A percentile compares a stretch with the other conserved stretches of the same genome.
Evolutionary conservation across 2,113 vertebrate genomes (phyloP).

Genomic region (Thunnus maccoyii): DNA sequence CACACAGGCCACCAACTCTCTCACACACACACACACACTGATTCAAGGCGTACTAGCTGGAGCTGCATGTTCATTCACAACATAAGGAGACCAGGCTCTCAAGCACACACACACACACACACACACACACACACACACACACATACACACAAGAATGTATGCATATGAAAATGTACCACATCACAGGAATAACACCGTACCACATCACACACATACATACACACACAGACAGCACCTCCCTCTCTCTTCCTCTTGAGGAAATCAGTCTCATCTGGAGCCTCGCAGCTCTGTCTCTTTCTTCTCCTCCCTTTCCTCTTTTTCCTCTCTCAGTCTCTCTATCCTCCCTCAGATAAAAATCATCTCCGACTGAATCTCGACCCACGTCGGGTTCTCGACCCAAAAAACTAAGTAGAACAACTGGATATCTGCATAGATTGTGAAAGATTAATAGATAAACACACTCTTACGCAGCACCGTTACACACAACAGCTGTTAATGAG

Average conservation of each 20-base stretch:
- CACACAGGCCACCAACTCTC: background rate
- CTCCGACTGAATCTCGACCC: background rate
- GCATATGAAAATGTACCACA: constrained; percentile 44
- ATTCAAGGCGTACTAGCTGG: background rate
- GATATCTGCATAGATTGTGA: background rate
- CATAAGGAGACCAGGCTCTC: background rate
- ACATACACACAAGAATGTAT: background rate
- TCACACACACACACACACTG: background rate
- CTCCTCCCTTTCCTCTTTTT: too few species aligned
- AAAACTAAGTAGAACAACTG: background rate
- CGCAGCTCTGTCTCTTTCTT: background rate
- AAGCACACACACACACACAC: background rate
- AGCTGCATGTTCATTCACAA: background rate
- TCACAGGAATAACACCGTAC: constrained; percentile 26
- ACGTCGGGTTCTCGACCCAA: background rate
- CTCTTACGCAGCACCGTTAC: too few species aligned
- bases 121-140: background rate
- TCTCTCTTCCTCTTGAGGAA: constrained; percentile 33
- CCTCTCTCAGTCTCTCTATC: background rate
- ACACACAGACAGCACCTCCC: constrained; percentile 19
- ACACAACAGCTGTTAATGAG: background rate
- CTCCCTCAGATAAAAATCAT: background rate
- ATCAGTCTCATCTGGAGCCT: constrained; percentile 43
- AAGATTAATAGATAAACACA: background rate
- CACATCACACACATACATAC: constrained; percentile 19